Percentiles rank a stretch among this genome's conserved stretches.
phyloP scores from a whole-genome alignment of 2,113 vertebrate genomes.

The Stegastes partitus region DNA sequence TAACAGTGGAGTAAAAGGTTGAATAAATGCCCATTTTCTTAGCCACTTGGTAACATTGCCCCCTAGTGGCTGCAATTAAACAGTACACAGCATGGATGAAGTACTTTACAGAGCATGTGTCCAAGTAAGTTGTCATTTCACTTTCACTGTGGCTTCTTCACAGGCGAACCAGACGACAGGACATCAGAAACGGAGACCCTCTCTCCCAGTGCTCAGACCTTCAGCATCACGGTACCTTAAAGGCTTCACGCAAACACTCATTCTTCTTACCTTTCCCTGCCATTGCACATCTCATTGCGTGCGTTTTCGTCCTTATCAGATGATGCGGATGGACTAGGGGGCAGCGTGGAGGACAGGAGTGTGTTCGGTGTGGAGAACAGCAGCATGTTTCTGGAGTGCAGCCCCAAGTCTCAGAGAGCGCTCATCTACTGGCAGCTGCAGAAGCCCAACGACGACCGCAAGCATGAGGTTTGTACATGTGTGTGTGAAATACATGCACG shows the following conservation, averaged over 20 bases:
- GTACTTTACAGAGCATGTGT: not conserved
- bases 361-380: conserved; percentile 98
- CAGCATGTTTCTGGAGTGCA: conserved; percentile 97
- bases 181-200: conserved; percentile 98
- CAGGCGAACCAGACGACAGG: conserved; percentile 95
- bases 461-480: conserved; percentile 95
- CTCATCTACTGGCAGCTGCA: conserved; percentile 97
- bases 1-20: conserved; percentile 47
- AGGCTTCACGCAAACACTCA: not conserved
- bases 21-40: conserved; percentile 25
- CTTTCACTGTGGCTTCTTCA: conserved; percentile 8
- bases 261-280: not conserved
- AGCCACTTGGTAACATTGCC: conserved; percentile 70
- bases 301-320: conserved; percentile 77
- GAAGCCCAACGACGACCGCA: conserved; percentile 91
- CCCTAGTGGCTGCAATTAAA: conserved; percentile 68
- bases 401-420: conserved; percentile 94
- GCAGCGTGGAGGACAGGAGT: conserved; percentile 90
- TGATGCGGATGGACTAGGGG: conserved; percentile 84
- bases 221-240: conserved; percentile 91
- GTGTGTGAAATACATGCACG: conserved; percentile 3
- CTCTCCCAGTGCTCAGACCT: conserved; percentile 97
- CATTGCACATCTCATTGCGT: not conserved
- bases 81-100: conserved; percentile 15
- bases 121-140: not conserved